Evolutionary conservation across 2,888 invertebrate species (phyloP), one percentile per base, ranked within the genome.

Genomic region (Rapana venosa): DNA sequence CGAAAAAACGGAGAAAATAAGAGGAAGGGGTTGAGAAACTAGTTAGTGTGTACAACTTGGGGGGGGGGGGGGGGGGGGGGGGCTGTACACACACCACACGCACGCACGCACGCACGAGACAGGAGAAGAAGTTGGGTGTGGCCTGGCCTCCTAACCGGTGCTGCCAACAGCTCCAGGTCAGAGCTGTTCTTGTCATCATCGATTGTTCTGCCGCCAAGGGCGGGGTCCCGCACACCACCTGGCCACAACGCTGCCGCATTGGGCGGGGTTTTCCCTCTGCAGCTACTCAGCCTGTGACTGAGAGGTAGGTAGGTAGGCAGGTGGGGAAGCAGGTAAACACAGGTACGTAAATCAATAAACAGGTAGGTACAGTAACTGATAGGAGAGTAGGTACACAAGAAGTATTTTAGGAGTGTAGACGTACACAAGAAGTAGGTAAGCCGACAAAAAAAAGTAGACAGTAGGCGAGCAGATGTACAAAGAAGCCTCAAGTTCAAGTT

Each of bases 51-150:
- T 26, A n/a, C 11, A 74, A n/a, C 11, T 6, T 8, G n/a, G n/a
- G n/a, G n/a, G n/a, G n/a, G n/a, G n/a, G n/a, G n/a, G n/a, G n/a
- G n/a, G n/a, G n/a, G n/a, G n/a, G n/a, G n/a, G n/a, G n/a, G n/a
- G n/a, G n/a, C n/a, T n/a, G n/a, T n/a, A n/a, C 74, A n/a, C n/a
- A n/a, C 74, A 5, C 74, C n/a, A 26, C 74, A n/a, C 74, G n/a
- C 74, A 74, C 74, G n/a, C 74, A 74, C 74, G n/a, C 74, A 74
- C 74, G n/a, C 74, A 74, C 74, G n/a, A 74, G 26, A 74, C 6
- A 61, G 61, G 15, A 61, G 61, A 22, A 22, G 11, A n/a, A n/a
- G 26, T 74, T 74, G 74, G 74, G 74, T 74, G 74, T 74, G 74
- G 74, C 74, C n/a, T 74, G 74, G n/a, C 74, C 22, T 13, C 74